These are phyloP conservation scores for Meloe dianella DNA, from an alignment of 2,888 invertebrate genomes.

Conservation along the genomic window DNA sequence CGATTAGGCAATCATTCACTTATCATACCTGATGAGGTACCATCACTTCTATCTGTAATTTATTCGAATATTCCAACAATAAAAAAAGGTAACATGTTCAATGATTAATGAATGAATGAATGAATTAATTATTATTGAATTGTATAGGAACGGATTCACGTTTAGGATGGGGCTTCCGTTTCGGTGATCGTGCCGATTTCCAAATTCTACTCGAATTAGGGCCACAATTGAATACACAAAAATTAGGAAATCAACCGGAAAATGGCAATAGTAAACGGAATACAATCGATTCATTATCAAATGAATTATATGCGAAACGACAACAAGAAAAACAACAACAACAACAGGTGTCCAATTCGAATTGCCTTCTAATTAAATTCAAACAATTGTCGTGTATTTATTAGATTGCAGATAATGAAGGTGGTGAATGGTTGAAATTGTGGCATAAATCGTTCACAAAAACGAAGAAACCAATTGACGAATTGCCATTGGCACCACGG, in stretches of 20 bases:
- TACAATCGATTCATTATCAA: constrained; percentile 53
- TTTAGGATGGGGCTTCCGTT: constrained; percentile 78
- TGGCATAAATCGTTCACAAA: constrained; percentile 67
- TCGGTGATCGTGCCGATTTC: constrained; percentile 83
- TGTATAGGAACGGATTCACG: constrained; percentile 77
- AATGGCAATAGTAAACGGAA: constrained; percentile 60
- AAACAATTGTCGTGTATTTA: constrained; percentile 31
- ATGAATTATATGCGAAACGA: constrained; percentile 55
- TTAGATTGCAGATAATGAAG: constrained; percentile 60
- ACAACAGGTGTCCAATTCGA: background rate
- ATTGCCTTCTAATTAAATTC: constrained; percentile 21
- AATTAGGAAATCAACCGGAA: constrained; percentile 63
- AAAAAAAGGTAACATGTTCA: constrained; percentile 78
- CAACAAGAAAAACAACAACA: constrained; percentile 58
- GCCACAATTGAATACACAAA: constrained; percentile 77
- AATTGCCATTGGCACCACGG: constrained; percentile 35
- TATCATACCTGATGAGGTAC: constrained; percentile 81
- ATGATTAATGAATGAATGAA: no score
- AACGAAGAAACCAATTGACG: constrained; percentile 23
- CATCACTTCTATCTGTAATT: constrained; percentile 77
- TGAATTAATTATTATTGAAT: background rate
- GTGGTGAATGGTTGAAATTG: constrained; percentile 64
- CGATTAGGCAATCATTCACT: constrained; percentile 66
- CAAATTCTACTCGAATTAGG: constrained; percentile 79
- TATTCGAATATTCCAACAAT: constrained; percentile 86